Conservation (phyloP, 2,797 vertebrate species). For the Microhierax caerulescens region DNA sequence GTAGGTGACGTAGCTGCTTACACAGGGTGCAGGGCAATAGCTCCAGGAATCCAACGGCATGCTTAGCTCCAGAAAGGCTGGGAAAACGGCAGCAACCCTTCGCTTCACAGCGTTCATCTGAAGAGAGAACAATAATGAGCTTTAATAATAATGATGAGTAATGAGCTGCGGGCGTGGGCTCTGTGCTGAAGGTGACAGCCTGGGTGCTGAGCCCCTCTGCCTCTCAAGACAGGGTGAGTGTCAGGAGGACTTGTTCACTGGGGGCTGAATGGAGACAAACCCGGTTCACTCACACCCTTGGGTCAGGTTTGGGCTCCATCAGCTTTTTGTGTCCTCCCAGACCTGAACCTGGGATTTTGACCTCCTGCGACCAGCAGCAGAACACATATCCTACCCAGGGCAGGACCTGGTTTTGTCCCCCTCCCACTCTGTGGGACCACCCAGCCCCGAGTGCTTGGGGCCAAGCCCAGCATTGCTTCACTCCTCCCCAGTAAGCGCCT, state of each 20-base stretch:
- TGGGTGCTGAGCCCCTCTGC: not conserved
- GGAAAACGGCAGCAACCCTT: accelerated
- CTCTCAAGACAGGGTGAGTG: accelerated
- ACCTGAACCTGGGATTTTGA: not conserved
- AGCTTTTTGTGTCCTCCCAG: not conserved
- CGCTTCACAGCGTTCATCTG: accelerated
- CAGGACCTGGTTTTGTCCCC: not conserved
- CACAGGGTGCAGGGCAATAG: not conserved
- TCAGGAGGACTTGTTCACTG: accelerated
- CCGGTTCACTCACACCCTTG: accelerated
- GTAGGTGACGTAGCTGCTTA: accelerated
- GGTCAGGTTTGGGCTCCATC: not conserved
- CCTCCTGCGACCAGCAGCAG: not conserved
- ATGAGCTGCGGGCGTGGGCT: not conserved
- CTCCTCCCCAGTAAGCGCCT: not conserved
- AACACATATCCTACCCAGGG: accelerated
- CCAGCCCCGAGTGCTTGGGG: not conserved
- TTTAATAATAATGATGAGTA: not conserved
- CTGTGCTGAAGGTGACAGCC: not conserved
- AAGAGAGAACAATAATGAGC: not conserved
- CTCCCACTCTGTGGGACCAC: accelerated
- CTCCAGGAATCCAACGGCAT: not conserved
- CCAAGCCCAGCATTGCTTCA: not conserved
- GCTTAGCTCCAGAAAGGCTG: not conserved
- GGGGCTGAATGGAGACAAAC: not conserved